phyloP scores from a whole-genome alignment of 1,140 invertebrate species.

The Lepidurus arcticus region DNA sequence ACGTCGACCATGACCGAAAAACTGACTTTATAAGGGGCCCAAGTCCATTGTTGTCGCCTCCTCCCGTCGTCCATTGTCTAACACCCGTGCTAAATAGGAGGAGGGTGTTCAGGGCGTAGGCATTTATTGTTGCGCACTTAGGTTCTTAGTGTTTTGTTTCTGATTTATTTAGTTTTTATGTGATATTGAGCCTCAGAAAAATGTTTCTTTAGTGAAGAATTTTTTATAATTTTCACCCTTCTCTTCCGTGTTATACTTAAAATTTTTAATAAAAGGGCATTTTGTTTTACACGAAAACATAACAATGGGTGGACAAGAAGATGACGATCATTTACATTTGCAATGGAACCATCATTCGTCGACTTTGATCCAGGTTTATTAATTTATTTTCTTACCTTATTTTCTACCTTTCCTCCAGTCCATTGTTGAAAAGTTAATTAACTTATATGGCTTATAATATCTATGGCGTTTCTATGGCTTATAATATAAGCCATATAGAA shows the following conservation, averaged over 20 bases:
- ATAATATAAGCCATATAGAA: too few species aligned
- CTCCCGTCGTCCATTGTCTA: not conserved
- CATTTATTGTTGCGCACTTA: conserved; percentile 7
- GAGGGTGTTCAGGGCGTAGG: not conserved
- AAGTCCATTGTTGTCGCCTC: conserved; percentile 14
- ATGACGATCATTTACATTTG: not conserved
- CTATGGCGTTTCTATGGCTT: too few species aligned
- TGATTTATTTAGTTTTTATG: not conserved
- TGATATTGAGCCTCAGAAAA: not conserved
- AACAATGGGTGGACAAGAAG: not conserved
- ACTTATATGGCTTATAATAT: too few species aligned
- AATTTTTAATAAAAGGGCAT: too few species aligned
- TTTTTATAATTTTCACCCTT: not conserved
- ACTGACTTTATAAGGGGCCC: not conserved
- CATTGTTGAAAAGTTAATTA: too few species aligned
- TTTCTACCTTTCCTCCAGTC: too few species aligned
- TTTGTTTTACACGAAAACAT: not conserved
- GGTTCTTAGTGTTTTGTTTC: not conserved
- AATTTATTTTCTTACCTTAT: not conserved
- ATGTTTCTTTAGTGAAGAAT: not conserved
- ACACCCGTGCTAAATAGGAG: not conserved
- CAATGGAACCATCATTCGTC: conserved; percentile 6
- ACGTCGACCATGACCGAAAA: not conserved
- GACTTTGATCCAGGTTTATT: not conserved
- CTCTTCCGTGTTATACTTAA: too few species aligned